Evolutionary conservation across 1,140 invertebrate species (phyloP).

Genomic region (Drosophila miranda): DNA sequence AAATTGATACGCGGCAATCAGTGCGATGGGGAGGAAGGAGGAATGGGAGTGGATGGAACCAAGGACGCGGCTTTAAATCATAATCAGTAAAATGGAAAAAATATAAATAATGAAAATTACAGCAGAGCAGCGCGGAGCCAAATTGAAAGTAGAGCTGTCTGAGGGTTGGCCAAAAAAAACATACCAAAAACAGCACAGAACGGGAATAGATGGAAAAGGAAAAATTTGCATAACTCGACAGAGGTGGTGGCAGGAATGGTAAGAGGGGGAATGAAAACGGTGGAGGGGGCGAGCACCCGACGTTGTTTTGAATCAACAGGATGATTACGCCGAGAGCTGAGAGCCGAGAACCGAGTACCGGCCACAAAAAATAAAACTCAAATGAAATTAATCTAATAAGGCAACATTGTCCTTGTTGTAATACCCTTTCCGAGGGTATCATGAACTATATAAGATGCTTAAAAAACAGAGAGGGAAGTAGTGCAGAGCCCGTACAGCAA

Average conservation of each 20-base stretch:
- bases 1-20: slow-evolving; percentile 78
- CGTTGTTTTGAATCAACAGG: slow-evolving; percentile 70
- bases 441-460: no score
- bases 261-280: not conserved
- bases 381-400: slow-evolving; percentile 82
- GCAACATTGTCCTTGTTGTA: slow-evolving; percentile 42
- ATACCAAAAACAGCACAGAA: not conserved
- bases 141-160: slow-evolving; percentile 71
- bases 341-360: not conserved
- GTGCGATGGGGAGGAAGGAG: slow-evolving; percentile 12
- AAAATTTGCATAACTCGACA: slow-evolving; percentile 71
- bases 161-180: slow-evolving; percentile 56
- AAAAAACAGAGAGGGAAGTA: no score
- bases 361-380: slow-evolving; percentile 48
- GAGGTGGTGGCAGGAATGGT: not conserved
- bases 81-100: slow-evolving; percentile 81
- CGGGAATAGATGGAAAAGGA: not conserved
- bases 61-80: slow-evolving; percentile 69
- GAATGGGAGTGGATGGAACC: not conserved
- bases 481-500: no score
- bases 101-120: slow-evolving; percentile 80
- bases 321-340: slow-evolving; percentile 50
- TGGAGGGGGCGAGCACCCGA: not conserved
- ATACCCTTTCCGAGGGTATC: no score
- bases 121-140: slow-evolving; percentile 34